These are phyloP conservation scores for Notothenia rossii DNA, from an alignment of 2,113 vertebrate species.

Conservation along the genomic window DNA sequence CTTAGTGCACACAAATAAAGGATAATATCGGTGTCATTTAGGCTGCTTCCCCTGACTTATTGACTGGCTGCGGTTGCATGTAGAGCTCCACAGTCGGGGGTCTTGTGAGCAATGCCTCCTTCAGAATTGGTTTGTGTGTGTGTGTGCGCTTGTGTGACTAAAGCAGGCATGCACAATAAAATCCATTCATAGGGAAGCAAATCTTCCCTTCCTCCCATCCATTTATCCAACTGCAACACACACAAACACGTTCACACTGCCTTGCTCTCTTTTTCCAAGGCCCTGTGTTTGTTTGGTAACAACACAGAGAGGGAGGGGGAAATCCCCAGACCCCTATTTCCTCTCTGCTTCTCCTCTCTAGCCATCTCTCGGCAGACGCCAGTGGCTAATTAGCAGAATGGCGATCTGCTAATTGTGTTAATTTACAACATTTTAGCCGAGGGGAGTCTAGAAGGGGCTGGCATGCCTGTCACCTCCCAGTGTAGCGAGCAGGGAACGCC, in stretches of 20 bases:
- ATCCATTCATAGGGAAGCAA: slow-evolving; percentile 55
- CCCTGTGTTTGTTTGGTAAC: slow-evolving; percentile 90
- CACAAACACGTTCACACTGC: slow-evolving; percentile 49
- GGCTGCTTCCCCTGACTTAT: slow-evolving; percentile 76
- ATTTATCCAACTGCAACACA: slow-evolving; percentile 55
- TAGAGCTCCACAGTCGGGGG: slow-evolving; percentile 68
- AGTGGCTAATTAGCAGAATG: slow-evolving; percentile 97
- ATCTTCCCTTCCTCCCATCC: slow-evolving; percentile 48
- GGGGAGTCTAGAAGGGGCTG: slow-evolving; percentile 92
- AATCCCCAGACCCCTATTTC: slow-evolving; percentile 89
- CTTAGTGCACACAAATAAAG: slow-evolving; percentile 80
- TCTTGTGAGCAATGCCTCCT: slow-evolving; percentile 74
- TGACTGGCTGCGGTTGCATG: slow-evolving; percentile 70
- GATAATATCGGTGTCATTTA: slow-evolving; percentile 80
- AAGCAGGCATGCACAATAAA: slow-evolving; percentile 57
- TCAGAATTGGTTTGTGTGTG: slow-evolving; percentile 58
- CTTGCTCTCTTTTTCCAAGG: slow-evolving; percentile 62
- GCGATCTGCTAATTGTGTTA: slow-evolving; percentile 98
- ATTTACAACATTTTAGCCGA: slow-evolving; percentile 99
- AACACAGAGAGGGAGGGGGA: slow-evolving; percentile 73
- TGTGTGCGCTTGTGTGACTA: slow-evolving; percentile 41
- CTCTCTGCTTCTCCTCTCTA: slow-evolving; percentile 82
- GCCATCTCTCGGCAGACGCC: slow-evolving; percentile 92
- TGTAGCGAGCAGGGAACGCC: slow-evolving; percentile 88
- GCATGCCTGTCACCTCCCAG: slow-evolving; percentile 90